A percentile compares a stretch with the other conserved stretches of the same genome.
Conservation (phyloP, 2,797 vertebrate species). For the Nannoperca australis region DNA sequence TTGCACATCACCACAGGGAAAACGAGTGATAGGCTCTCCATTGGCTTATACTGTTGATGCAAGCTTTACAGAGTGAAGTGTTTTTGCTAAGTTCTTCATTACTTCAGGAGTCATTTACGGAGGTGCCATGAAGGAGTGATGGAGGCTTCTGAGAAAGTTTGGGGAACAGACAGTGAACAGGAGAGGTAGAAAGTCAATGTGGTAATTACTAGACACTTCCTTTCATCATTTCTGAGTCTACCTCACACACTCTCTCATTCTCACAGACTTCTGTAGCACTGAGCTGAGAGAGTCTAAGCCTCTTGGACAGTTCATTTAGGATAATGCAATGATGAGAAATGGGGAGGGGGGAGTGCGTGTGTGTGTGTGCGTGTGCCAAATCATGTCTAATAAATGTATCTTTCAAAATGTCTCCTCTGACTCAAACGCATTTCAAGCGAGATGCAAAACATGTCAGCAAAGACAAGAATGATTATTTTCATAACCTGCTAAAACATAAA, state of each 20-base stretch:
- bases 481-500: constrained; percentile 81
- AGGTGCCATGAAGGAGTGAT: constrained; percentile 47
- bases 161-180: constrained; percentile 55
- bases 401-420: constrained; percentile 74
- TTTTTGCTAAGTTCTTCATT: constrained; percentile 71
- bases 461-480: constrained; percentile 86
- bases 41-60: constrained; percentile 70
- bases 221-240: constrained; percentile 79
- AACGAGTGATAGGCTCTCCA: constrained; percentile 63
- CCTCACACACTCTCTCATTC: constrained; percentile 65
- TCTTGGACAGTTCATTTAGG: constrained; percentile 83
- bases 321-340: constrained; percentile 79
- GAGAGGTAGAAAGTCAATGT: constrained; percentile 68
- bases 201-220: constrained; percentile 79
- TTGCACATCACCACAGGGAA: constrained; percentile 71
- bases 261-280: constrained; percentile 65
- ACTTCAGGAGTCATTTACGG: constrained; percentile 68
- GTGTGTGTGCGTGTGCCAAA: constrained; percentile 46
- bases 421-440: constrained; percentile 74
- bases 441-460: constrained; percentile 76
- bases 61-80: constrained; percentile 63
- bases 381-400: constrained; percentile 80
- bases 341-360: constrained; percentile 37
- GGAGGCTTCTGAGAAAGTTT: constrained; percentile 71
- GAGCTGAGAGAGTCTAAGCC: constrained; percentile 73